Evolutionary conservation across 2,888 invertebrate genomes (phyloP).

Genomic region (Pristionchus arcanus): DNA sequence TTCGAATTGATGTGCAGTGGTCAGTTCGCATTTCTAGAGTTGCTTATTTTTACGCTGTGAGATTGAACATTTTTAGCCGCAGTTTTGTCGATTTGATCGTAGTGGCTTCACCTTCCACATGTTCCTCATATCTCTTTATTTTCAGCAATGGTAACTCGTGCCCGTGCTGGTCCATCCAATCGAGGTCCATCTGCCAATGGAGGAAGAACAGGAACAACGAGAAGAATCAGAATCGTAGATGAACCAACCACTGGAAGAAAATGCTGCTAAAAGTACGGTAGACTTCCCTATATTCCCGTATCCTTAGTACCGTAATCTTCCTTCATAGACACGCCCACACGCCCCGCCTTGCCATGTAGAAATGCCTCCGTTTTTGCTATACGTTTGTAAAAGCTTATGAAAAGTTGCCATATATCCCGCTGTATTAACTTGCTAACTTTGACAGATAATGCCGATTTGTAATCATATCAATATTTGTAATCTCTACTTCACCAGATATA

Average conservation of each 20-base stretch:
- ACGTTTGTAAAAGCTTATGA: slow-evolving; percentile 7
- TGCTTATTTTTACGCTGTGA: not conserved
- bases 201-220: slow-evolving; percentile 56
- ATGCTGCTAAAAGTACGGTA: slow-evolving; percentile 52
- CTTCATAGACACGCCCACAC: not conserved
- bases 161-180: slow-evolving; percentile 26
- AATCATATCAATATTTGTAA: slow-evolving; percentile 38
- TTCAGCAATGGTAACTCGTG: slow-evolving; percentile 55
- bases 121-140: not conserved
- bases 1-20: slow-evolving; percentile 75
- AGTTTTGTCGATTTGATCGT: too few relatives aligned
- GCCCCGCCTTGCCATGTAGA: slow-evolving; percentile 30
- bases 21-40: not conserved
- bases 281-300: not conserved
- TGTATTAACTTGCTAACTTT: slow-evolving; percentile 32
- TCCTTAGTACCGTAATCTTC: not conserved
- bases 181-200: not conserved
- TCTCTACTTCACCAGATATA: slow-evolving; percentile 37
- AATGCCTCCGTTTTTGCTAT: not conserved
- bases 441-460: not conserved
- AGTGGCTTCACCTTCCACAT: too few relatives aligned
- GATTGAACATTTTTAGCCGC: too few relatives aligned
- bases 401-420: slow-evolving; percentile 20
- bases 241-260: slow-evolving; percentile 56
- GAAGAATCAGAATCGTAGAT: slow-evolving; percentile 65